phyloP scores from a whole-genome alignment of 2,888 invertebrate species.

The Hetaerina titia region DNA sequence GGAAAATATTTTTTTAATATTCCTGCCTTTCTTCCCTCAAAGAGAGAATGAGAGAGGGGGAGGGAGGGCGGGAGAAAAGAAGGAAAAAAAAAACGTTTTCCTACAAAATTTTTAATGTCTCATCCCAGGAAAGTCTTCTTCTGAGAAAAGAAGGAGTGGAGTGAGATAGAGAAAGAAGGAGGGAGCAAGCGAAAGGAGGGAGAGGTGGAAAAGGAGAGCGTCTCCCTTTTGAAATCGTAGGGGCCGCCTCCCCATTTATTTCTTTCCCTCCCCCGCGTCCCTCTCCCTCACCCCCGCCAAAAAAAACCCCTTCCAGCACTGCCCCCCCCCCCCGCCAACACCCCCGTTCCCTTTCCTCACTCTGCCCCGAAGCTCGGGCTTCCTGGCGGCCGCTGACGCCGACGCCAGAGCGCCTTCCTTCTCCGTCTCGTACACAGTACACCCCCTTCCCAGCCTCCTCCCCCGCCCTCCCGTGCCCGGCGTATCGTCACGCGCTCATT shows the following conservation, averaged over 20 bases:
- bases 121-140: slow-evolving; percentile 28
- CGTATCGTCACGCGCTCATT: slow-evolving; percentile 29
- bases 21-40: not conserved
- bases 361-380: not conserved
- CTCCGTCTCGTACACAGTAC: no score
- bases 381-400: not conserved
- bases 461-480: not conserved
- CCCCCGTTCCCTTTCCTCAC: not conserved
- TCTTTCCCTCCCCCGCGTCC: not conserved
- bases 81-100: not conserved
- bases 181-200: not conserved
- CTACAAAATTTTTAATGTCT: not conserved
- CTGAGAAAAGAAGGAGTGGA: not conserved
- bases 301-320: not conserved
- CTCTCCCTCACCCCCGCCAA: not conserved
- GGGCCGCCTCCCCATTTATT: not conserved
- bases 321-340: not conserved
- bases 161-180: not conserved
- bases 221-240: not conserved
- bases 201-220: no score
- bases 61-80: not conserved
- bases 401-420: not conserved
- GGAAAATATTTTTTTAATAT: not conserved
- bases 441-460: not conserved
- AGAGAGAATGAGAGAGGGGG: not conserved